A percentile compares a stretch with the other conserved stretches of the same genome.
Conservation (phyloP, 92 coral and sea anemone genomes). For the Plumapathes pennacea region DNA sequence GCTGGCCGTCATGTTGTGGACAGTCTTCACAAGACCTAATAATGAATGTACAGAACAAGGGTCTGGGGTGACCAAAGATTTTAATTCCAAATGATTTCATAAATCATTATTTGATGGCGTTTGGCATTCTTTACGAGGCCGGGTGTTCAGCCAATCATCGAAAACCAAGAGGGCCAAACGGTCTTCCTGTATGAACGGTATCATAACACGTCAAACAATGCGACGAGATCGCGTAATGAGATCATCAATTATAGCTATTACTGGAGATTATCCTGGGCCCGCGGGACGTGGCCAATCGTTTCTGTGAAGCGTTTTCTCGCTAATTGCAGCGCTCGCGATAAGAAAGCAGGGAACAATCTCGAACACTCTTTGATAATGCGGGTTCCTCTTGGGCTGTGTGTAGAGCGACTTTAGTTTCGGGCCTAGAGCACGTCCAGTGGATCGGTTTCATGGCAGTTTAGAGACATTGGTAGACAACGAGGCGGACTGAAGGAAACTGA, state of each 20-base stretch:
- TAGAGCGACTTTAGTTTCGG: too few species aligned
- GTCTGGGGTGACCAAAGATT: too few species aligned
- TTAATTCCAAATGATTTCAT: too few species aligned
- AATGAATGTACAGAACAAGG: constrained; percentile 22
- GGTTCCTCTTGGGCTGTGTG: too few species aligned
- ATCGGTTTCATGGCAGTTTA: too few species aligned
- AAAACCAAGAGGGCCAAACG: constrained; percentile 21
- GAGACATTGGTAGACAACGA: too few species aligned
- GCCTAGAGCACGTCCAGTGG: too few species aligned
- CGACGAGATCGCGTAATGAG: constrained; percentile 10
- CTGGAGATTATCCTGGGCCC: constrained; percentile 14
- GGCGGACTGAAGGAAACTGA: constrained; percentile 15
- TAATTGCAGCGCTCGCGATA: too few species aligned
- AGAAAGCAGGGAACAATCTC: constrained; percentile 29
- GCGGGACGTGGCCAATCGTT: constrained; percentile 30
- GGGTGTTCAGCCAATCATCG: constrained; percentile 35
- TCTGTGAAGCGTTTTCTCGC: constrained; percentile 11
- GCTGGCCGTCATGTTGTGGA: constrained; percentile 21
- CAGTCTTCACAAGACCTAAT: constrained; percentile 6
- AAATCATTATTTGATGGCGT: constrained; percentile 73
- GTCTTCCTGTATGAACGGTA: constrained; percentile 37
- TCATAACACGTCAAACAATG: constrained; percentile 25
- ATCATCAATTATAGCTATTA: constrained; percentile 30
- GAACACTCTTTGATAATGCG: too few species aligned
- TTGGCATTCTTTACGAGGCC: constrained; percentile 39